A percentile compares a stretch with the other conserved stretches of the same genome.
phyloP scores from a whole-genome alignment of 2,797 vertebrate species.

The Pangasius larnaudii region DNA sequence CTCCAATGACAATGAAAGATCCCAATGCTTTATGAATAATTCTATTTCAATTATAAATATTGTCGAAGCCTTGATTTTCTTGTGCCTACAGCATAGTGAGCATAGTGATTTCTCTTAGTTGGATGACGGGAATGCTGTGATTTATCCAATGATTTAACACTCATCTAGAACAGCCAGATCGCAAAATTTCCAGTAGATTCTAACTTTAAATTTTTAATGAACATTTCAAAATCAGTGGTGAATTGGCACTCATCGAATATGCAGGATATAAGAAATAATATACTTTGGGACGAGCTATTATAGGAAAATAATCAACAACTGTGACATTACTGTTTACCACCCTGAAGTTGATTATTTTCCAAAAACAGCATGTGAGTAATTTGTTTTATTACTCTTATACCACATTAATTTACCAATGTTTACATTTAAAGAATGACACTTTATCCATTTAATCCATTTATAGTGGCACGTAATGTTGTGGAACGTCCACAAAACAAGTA shows the following conservation, averaged over 20 bases:
- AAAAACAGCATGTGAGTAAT: no score
- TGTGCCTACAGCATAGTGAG: background rate
- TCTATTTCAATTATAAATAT: background rate
- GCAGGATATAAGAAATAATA: background rate
- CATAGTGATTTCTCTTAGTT: background rate
- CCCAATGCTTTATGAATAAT: background rate
- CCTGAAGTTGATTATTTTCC: no score
- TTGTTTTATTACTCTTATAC: no score
- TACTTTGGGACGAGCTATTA: background rate
- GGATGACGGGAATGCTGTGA: background rate
- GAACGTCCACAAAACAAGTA: background rate
- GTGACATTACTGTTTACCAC: no score
- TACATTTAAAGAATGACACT: background rate
- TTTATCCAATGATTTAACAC: background rate
- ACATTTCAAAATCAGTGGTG: background rate
- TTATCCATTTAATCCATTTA: background rate
- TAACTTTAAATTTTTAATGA: no score
- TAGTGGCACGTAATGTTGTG: background rate
- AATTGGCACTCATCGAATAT: background rate
- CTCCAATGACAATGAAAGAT: background rate
- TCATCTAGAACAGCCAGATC: background rate
- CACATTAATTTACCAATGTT: background rate
- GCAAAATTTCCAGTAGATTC: background rate
- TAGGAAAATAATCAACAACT: background rate
- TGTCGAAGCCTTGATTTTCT: background rate